Evolutionary conservation across 2,888 invertebrate genomes (phyloP).

Genomic region (Parnassius orleans): DNA sequence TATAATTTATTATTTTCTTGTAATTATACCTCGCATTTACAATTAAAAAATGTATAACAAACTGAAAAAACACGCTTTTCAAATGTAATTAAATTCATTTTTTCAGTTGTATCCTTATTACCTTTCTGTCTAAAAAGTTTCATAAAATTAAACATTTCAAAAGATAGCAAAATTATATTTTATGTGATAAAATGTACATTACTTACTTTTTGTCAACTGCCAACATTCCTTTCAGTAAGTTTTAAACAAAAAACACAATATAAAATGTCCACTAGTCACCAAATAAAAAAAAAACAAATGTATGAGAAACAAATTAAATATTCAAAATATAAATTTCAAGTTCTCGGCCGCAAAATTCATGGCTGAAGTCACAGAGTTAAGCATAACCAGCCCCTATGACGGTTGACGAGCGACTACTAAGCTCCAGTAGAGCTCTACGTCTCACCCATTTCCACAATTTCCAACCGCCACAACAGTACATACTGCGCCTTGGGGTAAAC

Average conservation of each 20-base stretch:
- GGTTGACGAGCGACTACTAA: constrained; percentile 21
- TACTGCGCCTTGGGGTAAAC: constrained; percentile 2
- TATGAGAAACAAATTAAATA: constrained; percentile 2
- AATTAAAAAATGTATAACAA: too few relatives aligned
- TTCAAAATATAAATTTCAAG: constrained; percentile 18
- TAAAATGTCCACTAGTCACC: constrained; percentile 10
- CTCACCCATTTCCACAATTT: constrained; percentile 20
- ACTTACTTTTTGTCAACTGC: constrained; percentile 16
- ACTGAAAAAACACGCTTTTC: too few relatives aligned
- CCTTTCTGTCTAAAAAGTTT: too few relatives aligned
- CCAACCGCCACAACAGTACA: constrained; percentile 13
- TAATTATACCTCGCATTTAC: too few relatives aligned
- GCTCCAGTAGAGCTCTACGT: constrained; percentile 4
- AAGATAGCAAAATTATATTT: not conserved
- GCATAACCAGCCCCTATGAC: constrained; percentile 19
- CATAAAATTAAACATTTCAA: not conserved
- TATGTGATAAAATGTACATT: constrained; percentile 2
- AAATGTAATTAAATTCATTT: too few relatives aligned
- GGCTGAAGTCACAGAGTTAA: constrained; percentile 13
- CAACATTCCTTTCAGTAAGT: constrained; percentile 11
- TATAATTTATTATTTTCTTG: too few relatives aligned
- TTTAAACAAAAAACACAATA: constrained; percentile 10
- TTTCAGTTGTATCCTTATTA: too few relatives aligned
- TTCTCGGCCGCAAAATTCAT: constrained; percentile 24
- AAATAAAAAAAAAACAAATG: constrained; percentile 11